Evolutionary conservation across 2,113 vertebrate genomes (phyloP).

Genomic region (Dissostichus mawsoni): DNA sequence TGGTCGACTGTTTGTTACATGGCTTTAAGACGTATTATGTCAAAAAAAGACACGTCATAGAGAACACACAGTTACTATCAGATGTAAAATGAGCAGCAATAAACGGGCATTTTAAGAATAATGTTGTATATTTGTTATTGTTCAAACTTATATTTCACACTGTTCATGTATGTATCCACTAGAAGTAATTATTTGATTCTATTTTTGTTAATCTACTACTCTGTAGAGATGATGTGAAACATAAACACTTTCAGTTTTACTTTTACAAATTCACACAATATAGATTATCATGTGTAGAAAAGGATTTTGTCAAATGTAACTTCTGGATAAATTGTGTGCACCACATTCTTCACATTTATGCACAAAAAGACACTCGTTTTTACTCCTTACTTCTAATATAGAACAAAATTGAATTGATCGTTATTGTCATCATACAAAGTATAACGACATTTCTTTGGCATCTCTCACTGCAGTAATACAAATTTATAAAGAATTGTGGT

Average conservation of each 20-base stretch:
- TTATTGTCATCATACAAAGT: no score
- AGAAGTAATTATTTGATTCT: not conserved
- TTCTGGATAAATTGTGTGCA: not conserved
- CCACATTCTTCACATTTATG: not conserved
- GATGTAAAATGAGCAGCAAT: not conserved
- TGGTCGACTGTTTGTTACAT: not conserved
- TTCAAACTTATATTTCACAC: not conserved
- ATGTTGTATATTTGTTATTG: not conserved
- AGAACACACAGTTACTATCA: not conserved
- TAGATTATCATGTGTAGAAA: not conserved
- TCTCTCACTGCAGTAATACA: no score
- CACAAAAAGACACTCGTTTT: not conserved
- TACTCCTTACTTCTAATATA: no score
- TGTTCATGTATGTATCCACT: not conserved
- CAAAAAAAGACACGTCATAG: not conserved
- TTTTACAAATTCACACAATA: not conserved
- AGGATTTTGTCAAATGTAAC: not conserved
- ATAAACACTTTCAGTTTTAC: not conserved
- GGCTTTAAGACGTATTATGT: not conserved
- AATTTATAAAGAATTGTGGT: no score
- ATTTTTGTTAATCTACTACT: not conserved
- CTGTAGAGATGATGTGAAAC: not conserved
- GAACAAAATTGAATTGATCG: no score
- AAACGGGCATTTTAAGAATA: not conserved
- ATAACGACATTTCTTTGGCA: no score